Conservation (phyloP, 1,140 invertebrate genomes). For the Drosophila varians region DNA sequence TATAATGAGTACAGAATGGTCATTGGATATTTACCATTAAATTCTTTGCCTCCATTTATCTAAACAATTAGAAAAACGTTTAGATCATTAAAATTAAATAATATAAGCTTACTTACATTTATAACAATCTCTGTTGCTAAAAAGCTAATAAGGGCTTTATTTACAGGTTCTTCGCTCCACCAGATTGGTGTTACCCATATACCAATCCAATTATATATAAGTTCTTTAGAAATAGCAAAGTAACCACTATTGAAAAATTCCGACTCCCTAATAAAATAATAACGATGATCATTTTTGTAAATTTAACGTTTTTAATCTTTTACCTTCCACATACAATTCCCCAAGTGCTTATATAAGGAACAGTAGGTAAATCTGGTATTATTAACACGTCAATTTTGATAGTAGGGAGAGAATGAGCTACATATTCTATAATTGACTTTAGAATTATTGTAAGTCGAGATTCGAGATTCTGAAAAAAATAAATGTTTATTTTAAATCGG, state of each 20-base stretch:
- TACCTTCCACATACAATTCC: constrained; percentile 91
- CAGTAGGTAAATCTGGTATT: constrained; percentile 90
- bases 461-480: background rate
- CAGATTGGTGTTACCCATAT: constrained; percentile 88
- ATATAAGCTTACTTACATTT: constrained; percentile 84
- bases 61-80: constrained; percentile 61
- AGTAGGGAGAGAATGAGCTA: constrained; percentile 87
- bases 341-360: constrained; percentile 89
- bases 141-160: constrained; percentile 89
- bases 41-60: constrained; percentile 87
- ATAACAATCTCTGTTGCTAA: constrained; percentile 88
- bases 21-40: constrained; percentile 90
- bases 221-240: constrained; percentile 87
- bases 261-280: constrained; percentile 85
- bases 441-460: background rate
- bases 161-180: constrained; percentile 89
- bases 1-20: constrained; percentile 89
- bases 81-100: background rate
- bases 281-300: background rate
- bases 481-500: too few species aligned
- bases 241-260: constrained; percentile 86
- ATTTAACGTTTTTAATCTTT: background rate
- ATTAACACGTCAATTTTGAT: constrained; percentile 92
- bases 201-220: constrained; percentile 91
- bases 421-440: constrained; percentile 79